phyloP scores from a whole-genome alignment of 2,113 vertebrate species.

The Capreolus pygargus region DNA sequence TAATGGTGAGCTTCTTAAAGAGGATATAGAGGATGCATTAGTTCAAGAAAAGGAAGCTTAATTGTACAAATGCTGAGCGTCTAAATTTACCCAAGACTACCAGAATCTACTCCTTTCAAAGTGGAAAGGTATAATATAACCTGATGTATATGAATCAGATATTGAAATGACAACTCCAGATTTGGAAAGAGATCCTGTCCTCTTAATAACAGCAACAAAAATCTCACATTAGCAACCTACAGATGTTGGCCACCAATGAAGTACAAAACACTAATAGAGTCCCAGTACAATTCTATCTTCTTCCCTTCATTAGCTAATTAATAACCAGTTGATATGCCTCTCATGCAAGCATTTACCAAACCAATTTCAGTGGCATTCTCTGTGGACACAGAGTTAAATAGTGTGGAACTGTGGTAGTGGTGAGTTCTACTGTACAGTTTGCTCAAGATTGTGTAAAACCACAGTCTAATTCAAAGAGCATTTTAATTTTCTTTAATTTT shows the following conservation, averaged over 20 bases:
- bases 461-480: background rate
- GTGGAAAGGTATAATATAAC: background rate
- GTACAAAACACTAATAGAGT: background rate
- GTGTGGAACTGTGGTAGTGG: background rate
- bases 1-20: background rate
- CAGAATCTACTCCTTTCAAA: background rate
- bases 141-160: background rate
- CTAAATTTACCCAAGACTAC: background rate
- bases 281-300: background rate
- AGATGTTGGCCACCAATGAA: background rate
- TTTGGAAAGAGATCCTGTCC: background rate
- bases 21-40: background rate
- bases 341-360: background rate
- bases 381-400: background rate
- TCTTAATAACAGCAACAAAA: background rate
- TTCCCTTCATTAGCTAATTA: slow-evolving; percentile 4
- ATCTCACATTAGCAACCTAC: background rate
- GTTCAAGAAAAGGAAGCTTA: background rate
- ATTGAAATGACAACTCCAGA: background rate
- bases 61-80: background rate
- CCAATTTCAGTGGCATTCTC: background rate
- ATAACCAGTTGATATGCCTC: background rate
- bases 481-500: slow-evolving; percentile 16
- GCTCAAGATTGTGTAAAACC: background rate
- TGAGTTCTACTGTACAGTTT: background rate